Conservation (phyloP, 1,140 invertebrate genomes). For the Prorops nasuta region DNA sequence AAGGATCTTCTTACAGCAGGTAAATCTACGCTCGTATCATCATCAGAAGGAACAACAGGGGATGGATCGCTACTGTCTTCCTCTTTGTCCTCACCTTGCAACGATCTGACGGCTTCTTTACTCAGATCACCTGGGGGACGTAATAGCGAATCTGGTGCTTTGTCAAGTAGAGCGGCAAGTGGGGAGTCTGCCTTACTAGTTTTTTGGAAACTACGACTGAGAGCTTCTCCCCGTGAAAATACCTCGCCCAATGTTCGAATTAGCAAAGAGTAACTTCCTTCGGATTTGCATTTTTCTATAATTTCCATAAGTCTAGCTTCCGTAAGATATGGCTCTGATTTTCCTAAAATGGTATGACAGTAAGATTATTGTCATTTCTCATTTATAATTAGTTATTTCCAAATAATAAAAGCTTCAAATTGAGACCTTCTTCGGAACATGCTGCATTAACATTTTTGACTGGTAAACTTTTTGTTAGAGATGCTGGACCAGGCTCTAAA, state of each 20-base stretch:
- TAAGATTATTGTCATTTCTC: too few species aligned
- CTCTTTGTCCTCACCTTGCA: slow-evolving; percentile 84
- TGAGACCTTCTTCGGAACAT: slow-evolving; percentile 51
- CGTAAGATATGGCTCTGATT: slow-evolving; percentile 61
- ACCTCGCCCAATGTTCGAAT: slow-evolving; percentile 69
- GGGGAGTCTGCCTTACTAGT: slow-evolving; percentile 51
- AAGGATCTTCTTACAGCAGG: slow-evolving; percentile 66
- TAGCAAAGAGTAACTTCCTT: slow-evolving; percentile 64
- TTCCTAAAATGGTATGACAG: slow-evolving; percentile 37
- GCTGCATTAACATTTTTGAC: slow-evolving; percentile 55
- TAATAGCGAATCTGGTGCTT: slow-evolving; percentile 48
- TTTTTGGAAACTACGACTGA: slow-evolving; percentile 69
- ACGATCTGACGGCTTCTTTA: slow-evolving; percentile 67
- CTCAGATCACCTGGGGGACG: slow-evolving; percentile 55
- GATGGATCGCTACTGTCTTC: slow-evolving; percentile 67
- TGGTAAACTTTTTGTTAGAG: slow-evolving; percentile 60
- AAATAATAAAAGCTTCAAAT: slow-evolving; percentile 1
- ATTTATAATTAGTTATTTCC: too few species aligned
- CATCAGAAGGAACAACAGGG: slow-evolving; percentile 54
- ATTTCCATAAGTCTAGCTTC: slow-evolving; percentile 67
- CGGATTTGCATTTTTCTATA: slow-evolving; percentile 65
- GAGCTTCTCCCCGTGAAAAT: slow-evolving; percentile 69
- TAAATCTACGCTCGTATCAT: slow-evolving; percentile 61
- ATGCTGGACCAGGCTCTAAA: slow-evolving; percentile 53
- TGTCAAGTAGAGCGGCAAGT: slow-evolving; percentile 54